A percentile compares a stretch with the other conserved stretches of the same genome.
Evolutionary conservation across 2,113 vertebrate species (phyloP).

Genomic region (Pseudopipra pipra): DNA sequence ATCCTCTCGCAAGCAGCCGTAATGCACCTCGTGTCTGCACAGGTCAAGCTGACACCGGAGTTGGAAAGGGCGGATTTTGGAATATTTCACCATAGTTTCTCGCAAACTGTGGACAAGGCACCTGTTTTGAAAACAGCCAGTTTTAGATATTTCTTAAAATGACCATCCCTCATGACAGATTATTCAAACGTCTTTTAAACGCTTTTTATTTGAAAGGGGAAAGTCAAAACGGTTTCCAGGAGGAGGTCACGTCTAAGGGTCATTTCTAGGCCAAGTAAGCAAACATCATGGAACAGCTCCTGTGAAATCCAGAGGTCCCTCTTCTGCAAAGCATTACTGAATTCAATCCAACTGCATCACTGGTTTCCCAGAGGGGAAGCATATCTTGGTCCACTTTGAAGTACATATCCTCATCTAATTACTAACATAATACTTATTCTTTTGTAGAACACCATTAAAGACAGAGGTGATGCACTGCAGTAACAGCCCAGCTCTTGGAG

Average conservation of each 20-base stretch:
- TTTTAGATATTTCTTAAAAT: not conserved
- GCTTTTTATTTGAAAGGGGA: not conserved
- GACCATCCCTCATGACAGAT: not conserved
- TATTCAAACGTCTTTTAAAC: not conserved
- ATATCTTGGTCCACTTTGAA: not conserved
- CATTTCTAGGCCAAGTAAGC: not conserved
- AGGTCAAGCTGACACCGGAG: constrained; percentile 86
- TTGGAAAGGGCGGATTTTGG: constrained; percentile 87
- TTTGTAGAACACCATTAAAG: not conserved
- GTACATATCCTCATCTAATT: not conserved
- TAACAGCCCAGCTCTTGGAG: not conserved
- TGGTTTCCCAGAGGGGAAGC: not conserved
- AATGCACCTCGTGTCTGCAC: constrained; percentile 93
- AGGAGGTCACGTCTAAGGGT: not conserved
- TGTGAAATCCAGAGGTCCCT: not conserved
- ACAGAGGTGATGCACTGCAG: not conserved
- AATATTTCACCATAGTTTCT: constrained; percentile 90
- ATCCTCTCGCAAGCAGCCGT: constrained; percentile 92
- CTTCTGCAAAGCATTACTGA: not conserved
- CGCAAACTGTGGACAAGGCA: constrained; percentile 96
- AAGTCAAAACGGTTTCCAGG: not conserved
- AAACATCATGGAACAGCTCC: not conserved
- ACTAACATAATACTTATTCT: not conserved
- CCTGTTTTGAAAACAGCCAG: constrained; percentile 67
- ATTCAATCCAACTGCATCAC: not conserved